Base-by-base conservation (phyloP, 2,113 vertebrate species). In the Bos javanicus region DNA sequence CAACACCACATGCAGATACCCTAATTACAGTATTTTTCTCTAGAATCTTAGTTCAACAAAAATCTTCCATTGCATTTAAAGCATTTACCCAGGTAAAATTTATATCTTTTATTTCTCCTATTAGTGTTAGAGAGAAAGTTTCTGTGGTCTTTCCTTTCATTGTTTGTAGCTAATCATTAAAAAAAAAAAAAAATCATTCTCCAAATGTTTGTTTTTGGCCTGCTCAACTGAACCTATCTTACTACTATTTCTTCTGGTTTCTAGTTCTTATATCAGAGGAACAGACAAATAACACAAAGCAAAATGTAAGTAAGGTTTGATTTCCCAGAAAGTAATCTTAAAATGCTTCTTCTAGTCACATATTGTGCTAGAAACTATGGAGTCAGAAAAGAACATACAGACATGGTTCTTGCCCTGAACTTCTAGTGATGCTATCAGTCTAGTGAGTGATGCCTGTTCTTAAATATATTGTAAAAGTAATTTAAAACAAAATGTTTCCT, bases 21-120 rank as follows among this genome's bases (percentile, higher is more conserved):
- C 97, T 97, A 64, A 71, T 60, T 46, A 39, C 89, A 96, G 87
- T 98, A 97, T 95, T 94, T 89, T 90, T 92, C 96, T 82, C 86
- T 98, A 97, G 96, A 94, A 85, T 97, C 52, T 94, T 98, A 98
- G 96, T 98, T 98, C 67, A 98, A 98, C 96, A 98, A 98, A 97
- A 91, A 90, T 88, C 64, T 98, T 95, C 98, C 98, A 95, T 97
- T 98, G 96, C 78, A 87, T 88, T 81, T 92, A 96, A 98, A 97
- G 86, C 95, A 97, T 84, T 94, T 98, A 98, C 86, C 96, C 96
- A 2, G 2, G 64, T 90, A 97, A 89, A 92, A 98, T 96, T 98
- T 83, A 90, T 95, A 81, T 36, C 48, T 83, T 98, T 98, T 97
- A 97, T 97, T 97, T 64, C 94, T 95, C 93, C 1, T 50, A 89